These are phyloP conservation scores for Bos taurus DNA, from an alignment of 2,113 vertebrate species.

Conservation along the genomic window ARS-UCD2.0 NC_037328.1:29188501-29189000, in stretches of 20 bases:
- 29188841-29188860: neutral
- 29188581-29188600: neutral
- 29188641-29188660: neutral
- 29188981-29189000: neutral
- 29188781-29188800: neutral
- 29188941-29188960: neutral
- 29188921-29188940: neutral
- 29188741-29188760: neutral
- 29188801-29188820: neutral
- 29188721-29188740: neutral
- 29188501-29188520: neutral
- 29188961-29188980: neutral
- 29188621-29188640: neutral
- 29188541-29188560: neutral
- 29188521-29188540: neutral
- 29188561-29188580: neutral
- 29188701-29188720: neutral
- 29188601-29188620: neutral
- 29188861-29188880: neutral
- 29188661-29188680: neutral
- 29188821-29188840: neutral
- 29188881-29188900: neutral
- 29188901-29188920: neutral
- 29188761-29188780: neutral
- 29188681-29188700: neutral